Conservation (phyloP, 2,888 invertebrate genomes). For the Strigamia maritima region DNA sequence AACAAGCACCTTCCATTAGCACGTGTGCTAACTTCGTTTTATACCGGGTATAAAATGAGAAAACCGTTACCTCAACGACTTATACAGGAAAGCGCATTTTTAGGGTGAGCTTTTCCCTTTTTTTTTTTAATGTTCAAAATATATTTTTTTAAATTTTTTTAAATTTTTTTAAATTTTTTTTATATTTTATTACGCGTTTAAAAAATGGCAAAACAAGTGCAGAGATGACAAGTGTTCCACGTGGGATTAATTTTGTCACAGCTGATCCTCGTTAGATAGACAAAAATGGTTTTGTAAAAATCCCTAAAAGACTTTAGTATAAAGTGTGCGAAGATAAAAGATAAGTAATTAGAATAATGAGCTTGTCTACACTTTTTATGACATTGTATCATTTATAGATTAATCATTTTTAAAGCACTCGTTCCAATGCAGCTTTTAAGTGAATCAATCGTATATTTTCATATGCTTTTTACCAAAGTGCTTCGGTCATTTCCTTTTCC, state of each 20-base stretch:
- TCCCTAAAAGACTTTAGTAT: constrained; percentile 9
- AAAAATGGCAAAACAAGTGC: not conserved
- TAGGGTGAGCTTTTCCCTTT: not conserved
- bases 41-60: not conserved
- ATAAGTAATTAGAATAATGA: not conserved
- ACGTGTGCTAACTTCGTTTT: not conserved
- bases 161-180: not conserved
- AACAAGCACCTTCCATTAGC: constrained; percentile 1
- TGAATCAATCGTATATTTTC: not conserved
- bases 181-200: not conserved
- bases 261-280: not conserved
- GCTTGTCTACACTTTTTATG: not conserved
- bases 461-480: not conserved
- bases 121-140: not conserved
- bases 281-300: not conserved
- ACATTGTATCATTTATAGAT: not conserved
- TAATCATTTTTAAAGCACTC: not conserved
- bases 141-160: not conserved
- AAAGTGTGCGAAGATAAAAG: too few species aligned
- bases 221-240: not conserved
- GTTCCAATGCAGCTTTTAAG: not conserved
- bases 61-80: not conserved
- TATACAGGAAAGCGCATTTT: not conserved
- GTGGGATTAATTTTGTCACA: constrained; percentile 1
- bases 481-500: not conserved